A percentile compares a stretch with the other conserved stretches of the same genome.
These are phyloP conservation scores for Drosophila auraria DNA, from an alignment of 1,140 invertebrate species.

Conservation along the genomic window DNA sequence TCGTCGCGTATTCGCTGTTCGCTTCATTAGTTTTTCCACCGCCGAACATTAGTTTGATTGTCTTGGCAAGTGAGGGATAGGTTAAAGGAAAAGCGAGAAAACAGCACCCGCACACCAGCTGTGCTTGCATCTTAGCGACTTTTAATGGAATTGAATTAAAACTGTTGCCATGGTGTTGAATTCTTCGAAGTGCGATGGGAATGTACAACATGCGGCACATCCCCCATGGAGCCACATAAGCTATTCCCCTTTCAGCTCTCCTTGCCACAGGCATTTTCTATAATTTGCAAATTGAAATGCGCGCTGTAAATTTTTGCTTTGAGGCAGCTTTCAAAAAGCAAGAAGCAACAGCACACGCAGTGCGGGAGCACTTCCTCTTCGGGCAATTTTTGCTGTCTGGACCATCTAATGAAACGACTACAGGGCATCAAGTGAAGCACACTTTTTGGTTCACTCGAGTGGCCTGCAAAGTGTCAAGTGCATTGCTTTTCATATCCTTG, in stretches of 20 bases:
- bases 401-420: slow-evolving; percentile 52
- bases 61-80: slow-evolving; percentile 29
- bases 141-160: slow-evolving; percentile 84
- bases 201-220: slow-evolving; percentile 9
- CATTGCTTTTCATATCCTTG: slow-evolving; percentile 67
- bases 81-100: slow-evolving; percentile 10
- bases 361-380: slow-evolving; percentile 25
- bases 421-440: slow-evolving; percentile 52
- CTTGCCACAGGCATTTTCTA: slow-evolving; percentile 73
- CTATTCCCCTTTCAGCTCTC: slow-evolving; percentile 1
- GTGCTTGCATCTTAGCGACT: slow-evolving; percentile 68
- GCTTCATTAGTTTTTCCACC: slow-evolving; percentile 77
- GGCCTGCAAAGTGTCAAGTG: slow-evolving; percentile 73
- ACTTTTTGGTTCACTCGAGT: slow-evolving; percentile 62
- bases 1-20: slow-evolving; percentile 75
- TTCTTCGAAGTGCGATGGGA: slow-evolving; percentile 13
- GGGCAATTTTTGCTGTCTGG: slow-evolving; percentile 36
- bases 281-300: slow-evolving; percentile 80
- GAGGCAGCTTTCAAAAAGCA: slow-evolving; percentile 37
- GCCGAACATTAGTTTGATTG: slow-evolving; percentile 73
- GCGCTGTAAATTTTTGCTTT: slow-evolving; percentile 61
- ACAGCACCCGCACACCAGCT: slow-evolving; percentile 59
- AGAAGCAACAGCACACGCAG: slow-evolving; percentile 10
- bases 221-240: slow-evolving; percentile 14
- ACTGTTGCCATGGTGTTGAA: slow-evolving; percentile 65